A percentile compares a stretch with the other conserved stretches of the same genome.
These are phyloP conservation scores for Mormoops blainvillei DNA, from an alignment of 2,113 vertebrate species.

Conservation along the genomic window DNA sequence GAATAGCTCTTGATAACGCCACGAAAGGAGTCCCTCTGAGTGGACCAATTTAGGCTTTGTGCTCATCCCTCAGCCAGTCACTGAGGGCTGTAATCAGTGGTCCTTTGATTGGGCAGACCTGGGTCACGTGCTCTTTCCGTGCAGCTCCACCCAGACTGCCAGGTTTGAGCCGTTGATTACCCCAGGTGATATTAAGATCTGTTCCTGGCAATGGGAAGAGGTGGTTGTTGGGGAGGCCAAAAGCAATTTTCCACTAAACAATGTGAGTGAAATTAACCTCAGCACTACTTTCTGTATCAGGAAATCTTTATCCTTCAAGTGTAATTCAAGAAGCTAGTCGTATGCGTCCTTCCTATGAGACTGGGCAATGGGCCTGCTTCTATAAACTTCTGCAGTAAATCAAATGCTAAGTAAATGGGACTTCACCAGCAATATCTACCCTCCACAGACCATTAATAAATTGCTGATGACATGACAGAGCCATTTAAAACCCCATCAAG, in stretches of 20 bases:
- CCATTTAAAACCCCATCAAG: not conserved
- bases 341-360: not conserved
- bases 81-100: not conserved
- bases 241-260: not conserved
- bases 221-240: not conserved
- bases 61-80: not conserved
- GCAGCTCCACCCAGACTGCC: fast-evolving
- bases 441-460: not conserved
- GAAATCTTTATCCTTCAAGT: not conserved
- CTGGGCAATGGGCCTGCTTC: not conserved
- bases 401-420: not conserved
- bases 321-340: not conserved
- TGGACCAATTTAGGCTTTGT: not conserved
- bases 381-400: slow-evolving; percentile 8
- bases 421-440: not conserved
- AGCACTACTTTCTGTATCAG: not conserved
- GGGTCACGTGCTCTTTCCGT: not conserved
- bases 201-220: not conserved
- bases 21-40: not conserved
- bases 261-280: not conserved
- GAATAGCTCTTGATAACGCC: not conserved
- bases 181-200: not conserved
- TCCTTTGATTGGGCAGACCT: not conserved
- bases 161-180: not conserved
- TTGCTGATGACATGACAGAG: not conserved